Evolutionary conservation across 92 coral and sea anemone species (phyloP).

Genomic region (Heliopora coerulea): DNA sequence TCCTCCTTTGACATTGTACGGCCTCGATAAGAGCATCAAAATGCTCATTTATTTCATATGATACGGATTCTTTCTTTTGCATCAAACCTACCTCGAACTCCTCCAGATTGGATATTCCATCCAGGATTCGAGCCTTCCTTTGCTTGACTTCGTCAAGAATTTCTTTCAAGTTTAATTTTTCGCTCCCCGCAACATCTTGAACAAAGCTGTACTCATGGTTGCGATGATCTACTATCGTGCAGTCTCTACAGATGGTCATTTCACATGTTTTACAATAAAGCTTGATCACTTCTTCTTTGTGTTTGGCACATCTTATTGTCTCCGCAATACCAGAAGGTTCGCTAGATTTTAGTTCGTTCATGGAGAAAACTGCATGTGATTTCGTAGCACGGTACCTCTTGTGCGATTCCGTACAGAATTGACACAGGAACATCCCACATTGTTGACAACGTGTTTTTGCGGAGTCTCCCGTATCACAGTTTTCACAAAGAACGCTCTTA

Average conservation of each 20-base stretch:
- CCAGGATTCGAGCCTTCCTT: conserved; percentile 16
- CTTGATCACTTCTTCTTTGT: conserved; percentile 58
- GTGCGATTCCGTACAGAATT: conserved; percentile 33
- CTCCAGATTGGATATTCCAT: conserved; percentile 27
- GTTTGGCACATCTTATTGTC: conserved; percentile 59
- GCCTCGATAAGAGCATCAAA: conserved; percentile 41
- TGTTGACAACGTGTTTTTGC: conserved; percentile 29
- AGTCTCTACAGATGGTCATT: conserved; percentile 60
- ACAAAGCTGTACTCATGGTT: conserved; percentile 59
- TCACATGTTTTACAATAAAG: conserved; percentile 69
- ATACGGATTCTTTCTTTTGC: conserved; percentile 6
- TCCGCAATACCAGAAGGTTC: conserved; percentile 48
- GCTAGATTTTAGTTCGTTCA: conserved; percentile 14
- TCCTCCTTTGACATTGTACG: conserved; percentile 14
- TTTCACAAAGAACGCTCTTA: conserved; percentile 21
- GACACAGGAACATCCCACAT: conserved; percentile 45
- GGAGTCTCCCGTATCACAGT: conserved; percentile 30
- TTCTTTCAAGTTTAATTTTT: conserved; percentile 31
- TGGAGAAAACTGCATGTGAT: conserved; percentile 6
- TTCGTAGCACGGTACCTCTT: conserved; percentile 33
- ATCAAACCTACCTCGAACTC: conserved; percentile 32
- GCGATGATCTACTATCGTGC: conserved; percentile 66
- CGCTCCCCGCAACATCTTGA: conserved; percentile 48
- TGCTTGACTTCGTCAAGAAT: conserved; percentile 34
- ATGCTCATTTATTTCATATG: conserved; percentile 41